Conservation (phyloP, 2,888 invertebrate species). For the Lithophane leautieri region DNA sequence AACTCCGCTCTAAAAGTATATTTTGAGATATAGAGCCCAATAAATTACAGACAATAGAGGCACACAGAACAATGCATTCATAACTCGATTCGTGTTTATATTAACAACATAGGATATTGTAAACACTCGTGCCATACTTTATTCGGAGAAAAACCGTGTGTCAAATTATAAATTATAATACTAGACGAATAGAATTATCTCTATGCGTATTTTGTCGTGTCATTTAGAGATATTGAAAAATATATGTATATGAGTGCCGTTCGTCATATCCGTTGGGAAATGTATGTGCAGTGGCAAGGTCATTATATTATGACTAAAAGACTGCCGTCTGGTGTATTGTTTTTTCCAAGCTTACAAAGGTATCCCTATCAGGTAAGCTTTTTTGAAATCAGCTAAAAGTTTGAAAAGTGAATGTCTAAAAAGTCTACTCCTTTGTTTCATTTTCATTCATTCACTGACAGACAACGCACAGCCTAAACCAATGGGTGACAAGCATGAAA, state of each 20-base stretch:
- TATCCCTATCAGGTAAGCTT: conserved; percentile 3
- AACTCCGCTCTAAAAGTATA: conserved; percentile 34
- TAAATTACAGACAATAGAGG: conserved; percentile 60
- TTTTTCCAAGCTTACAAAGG: conserved; percentile 13
- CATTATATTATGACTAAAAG: conserved; percentile 1
- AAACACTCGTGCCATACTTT: conserved; percentile 57
- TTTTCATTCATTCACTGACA: background rate
- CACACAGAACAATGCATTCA: conserved; percentile 65
- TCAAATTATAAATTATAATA: conserved; percentile 21
- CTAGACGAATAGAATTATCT: conserved; percentile 23
- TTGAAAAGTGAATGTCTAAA: background rate
- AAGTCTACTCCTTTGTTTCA: background rate
- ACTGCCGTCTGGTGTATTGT: background rate
- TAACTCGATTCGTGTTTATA: conserved; percentile 60
- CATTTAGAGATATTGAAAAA: conserved; percentile 15
- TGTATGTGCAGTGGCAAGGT: conserved; percentile 41
- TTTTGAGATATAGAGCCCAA: conserved; percentile 49
- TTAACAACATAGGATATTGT: conserved; percentile 49
- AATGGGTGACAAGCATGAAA: background rate
- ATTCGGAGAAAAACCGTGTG: conserved; percentile 41
- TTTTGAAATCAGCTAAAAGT: background rate
- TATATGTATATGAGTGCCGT: conserved; percentile 22
- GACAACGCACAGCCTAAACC: background rate
- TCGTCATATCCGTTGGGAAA: conserved; percentile 35
- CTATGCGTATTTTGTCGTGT: background rate